phyloP scores from a whole-genome alignment of 2,888 invertebrate species.

The Elegia similella region DNA sequence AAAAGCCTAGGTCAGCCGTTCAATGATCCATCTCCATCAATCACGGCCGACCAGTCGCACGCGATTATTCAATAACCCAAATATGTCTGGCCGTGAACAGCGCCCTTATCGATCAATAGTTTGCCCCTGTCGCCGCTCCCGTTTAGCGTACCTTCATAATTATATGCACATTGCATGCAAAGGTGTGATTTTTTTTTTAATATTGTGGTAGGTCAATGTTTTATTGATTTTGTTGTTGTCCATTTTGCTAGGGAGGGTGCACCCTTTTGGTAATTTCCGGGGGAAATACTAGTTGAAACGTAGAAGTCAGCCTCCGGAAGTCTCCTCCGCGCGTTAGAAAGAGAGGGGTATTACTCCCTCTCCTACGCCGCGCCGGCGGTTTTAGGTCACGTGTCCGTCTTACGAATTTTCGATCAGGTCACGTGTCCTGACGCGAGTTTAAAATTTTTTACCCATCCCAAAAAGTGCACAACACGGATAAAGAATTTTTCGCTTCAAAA shows the following conservation, averaged over 20 bases:
- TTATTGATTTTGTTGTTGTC: constrained; percentile 5
- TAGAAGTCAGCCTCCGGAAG: too few relatives aligned
- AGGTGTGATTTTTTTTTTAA: constrained; percentile 40
- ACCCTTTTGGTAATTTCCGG: not conserved
- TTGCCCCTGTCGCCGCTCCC: constrained; percentile 47
- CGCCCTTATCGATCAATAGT: constrained; percentile 55
- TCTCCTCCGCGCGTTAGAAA: too few relatives aligned
- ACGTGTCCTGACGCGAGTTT: too few relatives aligned
- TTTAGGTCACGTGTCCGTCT: too few relatives aligned
- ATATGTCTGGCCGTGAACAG: constrained; percentile 17
- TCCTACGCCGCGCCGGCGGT: too few relatives aligned
- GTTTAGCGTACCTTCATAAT: constrained; percentile 33
- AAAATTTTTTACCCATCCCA: too few relatives aligned
- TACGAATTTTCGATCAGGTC: too few relatives aligned
- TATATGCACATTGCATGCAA: constrained; percentile 15
- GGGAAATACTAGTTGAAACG: too few relatives aligned
- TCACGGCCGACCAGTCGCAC: not conserved
- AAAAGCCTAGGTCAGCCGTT: not conserved
- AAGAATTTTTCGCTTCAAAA: too few relatives aligned
- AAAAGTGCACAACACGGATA: too few relatives aligned
- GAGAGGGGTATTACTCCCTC: too few relatives aligned
- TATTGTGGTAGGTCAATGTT: constrained; percentile 54
- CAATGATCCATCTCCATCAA: not conserved
- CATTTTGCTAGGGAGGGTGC: not conserved
- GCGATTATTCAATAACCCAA: constrained; percentile 21